These are phyloP conservation scores for Corythaixoides concolor DNA, from an alignment of 2,113 vertebrate species.

Conservation along the genomic window DNA sequence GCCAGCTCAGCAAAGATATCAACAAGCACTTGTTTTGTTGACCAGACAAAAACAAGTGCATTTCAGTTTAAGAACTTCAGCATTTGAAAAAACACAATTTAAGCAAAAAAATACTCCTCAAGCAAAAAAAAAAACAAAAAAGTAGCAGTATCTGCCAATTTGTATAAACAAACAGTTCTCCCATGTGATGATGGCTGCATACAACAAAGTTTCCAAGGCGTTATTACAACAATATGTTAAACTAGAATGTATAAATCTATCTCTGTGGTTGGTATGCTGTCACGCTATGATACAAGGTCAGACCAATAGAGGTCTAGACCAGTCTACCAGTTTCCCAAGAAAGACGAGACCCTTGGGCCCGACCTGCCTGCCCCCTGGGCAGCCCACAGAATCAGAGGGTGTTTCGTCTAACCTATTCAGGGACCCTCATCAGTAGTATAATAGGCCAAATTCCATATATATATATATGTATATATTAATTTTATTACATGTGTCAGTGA, in stretches of 20 bases:
- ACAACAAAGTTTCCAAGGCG: neutral
- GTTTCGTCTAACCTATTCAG: too few relatives aligned
- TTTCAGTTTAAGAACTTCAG: neutral
- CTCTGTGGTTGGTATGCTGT: neutral
- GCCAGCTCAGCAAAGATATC: constrained; percentile 69
- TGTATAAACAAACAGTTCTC: neutral
- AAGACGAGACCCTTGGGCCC: too few relatives aligned
- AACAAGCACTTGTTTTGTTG: constrained; percentile 44
- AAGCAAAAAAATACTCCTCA: neutral
- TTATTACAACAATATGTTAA: neutral
- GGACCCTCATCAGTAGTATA: too few relatives aligned
- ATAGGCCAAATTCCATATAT: too few relatives aligned
- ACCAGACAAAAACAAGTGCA: neutral
- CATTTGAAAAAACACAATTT: neutral
- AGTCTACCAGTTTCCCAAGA: too few relatives aligned
- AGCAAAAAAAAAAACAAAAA: neutral
- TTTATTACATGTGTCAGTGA: too few relatives aligned
- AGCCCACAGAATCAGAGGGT: too few relatives aligned
- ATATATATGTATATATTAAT: too few relatives aligned
- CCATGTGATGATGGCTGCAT: neutral
- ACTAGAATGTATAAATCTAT: neutral
- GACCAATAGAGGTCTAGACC: too few relatives aligned
- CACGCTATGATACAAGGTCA: too few relatives aligned
- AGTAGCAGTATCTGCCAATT: neutral
- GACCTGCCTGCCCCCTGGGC: too few relatives aligned